Evolutionary conservation across 2,888 invertebrate genomes (phyloP), one percentile per base, ranked within the genome.

Genomic region (Tortricodes alternella): DNA sequence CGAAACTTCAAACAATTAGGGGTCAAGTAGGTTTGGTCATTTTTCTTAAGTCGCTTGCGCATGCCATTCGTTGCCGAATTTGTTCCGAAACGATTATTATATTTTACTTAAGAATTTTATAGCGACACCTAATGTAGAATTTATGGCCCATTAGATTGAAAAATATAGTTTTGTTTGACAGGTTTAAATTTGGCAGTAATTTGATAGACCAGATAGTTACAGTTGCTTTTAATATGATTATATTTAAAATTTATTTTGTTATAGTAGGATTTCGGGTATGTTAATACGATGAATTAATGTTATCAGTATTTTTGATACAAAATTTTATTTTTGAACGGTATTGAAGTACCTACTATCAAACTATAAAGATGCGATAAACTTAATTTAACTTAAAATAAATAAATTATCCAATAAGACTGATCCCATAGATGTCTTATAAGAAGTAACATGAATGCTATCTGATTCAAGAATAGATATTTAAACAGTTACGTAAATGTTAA

Each of bases 101-200:
- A 43, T 49, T 48, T 48, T 43, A 48, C 15, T 55, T 27, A 43
- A 49, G 49, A 55, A 55, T 49, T 48, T 55, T 55, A 55, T 55
- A 21, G 55, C 55, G 35, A 55, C 55, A 55, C 55, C 49, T 49
- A 43, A 49, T 16, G 35, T 37, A 49, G 55, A 24, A 27, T 35
- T 55, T 37, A 55, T 49, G 27, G 55, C 35, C 55, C 41, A 55
- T 49, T 49, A 29, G 11, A 48, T 49, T 41, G 27, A 35, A 55
- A 55, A 43, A 49, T 43, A 48, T 48, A 48, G 46, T 39, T 34
- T 11, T 27, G 29, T 55, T 39, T 39, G 53, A 53, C 53, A 53
- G 53, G 3, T 53, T 53, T 37, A 39, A 46, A 46, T 46, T 46
- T 32, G 39, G 46, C 18, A 16, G 53, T 52, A 44, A 52, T 52